A percentile compares a stretch with the other conserved stretches of the same genome.
These are phyloP conservation scores for Apodemus agrarius DNA, from an alignment of 2,797 vertebrate species.

Conservation along the genomic window DNA sequence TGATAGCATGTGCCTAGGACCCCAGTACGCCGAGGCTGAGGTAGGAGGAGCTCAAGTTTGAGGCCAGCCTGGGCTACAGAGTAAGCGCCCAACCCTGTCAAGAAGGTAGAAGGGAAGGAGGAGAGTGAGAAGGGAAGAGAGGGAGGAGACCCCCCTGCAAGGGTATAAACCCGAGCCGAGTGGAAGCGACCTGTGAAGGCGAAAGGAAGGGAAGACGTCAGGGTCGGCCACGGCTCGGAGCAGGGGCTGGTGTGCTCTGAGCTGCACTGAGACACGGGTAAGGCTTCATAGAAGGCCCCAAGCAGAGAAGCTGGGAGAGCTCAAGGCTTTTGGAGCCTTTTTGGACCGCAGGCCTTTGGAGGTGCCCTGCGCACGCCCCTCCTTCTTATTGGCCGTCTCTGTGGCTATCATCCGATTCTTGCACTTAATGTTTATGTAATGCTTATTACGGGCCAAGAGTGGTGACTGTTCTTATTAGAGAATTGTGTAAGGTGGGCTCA, in stretches of 20 bases:
- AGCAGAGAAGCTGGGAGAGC: neutral
- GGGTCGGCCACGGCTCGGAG: rapidly evolving
- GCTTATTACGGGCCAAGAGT: neutral
- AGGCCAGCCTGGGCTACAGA: neutral
- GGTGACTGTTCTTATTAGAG: neutral
- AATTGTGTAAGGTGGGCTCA: neutral
- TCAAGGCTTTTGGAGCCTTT: too few relatives aligned
- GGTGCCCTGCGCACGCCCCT: neutral
- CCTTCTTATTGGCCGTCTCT: neutral
- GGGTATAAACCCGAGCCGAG: too few relatives aligned
- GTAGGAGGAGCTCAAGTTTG: neutral
- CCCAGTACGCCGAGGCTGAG: neutral
- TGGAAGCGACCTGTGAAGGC: neutral
- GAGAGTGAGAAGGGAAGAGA: too few relatives aligned
- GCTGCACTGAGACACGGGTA: too few relatives aligned
- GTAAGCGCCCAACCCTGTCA: neutral
- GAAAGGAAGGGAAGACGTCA: neutral
- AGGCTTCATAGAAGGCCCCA: neutral
- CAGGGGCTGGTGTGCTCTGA: neutral
- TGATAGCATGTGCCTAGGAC: neutral
- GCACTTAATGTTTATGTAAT: neutral
- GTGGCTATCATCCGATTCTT: neutral
- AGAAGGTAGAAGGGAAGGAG: neutral
- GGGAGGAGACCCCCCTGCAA: neutral
- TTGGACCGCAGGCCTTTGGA: neutral